A percentile compares a stretch with the other conserved stretches of the same genome.
These are phyloP conservation scores for Ormyrus pomaceus DNA, from an alignment of 2,888 invertebrate species.

Conservation along the genomic window DNA sequence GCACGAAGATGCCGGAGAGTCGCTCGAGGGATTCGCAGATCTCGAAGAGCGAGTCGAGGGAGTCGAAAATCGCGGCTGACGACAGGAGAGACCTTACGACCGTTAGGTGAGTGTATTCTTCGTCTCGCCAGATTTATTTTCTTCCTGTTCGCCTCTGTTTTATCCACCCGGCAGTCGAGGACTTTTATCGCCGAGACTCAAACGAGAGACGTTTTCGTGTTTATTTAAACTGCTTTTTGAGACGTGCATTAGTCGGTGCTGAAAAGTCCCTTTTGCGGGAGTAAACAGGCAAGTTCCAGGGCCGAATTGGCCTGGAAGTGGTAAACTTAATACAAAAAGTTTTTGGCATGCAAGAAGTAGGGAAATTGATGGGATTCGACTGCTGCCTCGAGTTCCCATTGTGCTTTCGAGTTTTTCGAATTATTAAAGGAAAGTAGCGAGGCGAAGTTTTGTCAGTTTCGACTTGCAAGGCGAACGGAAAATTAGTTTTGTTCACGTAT, in stretches of 20 bases:
- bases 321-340: slow-evolving; percentile 14
- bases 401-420: background rate
- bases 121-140: too few relatives aligned
- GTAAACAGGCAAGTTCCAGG: too few relatives aligned
- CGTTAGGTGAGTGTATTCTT: slow-evolving; percentile 29
- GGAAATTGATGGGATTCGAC: slow-evolving; percentile 26
- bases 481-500: slow-evolving; percentile 30
- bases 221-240: too few relatives aligned
- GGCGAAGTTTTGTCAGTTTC: slow-evolving; percentile 21
- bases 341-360: background rate
- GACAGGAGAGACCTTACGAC: slow-evolving; percentile 26
- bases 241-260: too few relatives aligned
- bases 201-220: too few relatives aligned
- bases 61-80: slow-evolving; percentile 61
- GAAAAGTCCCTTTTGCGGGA: too few relatives aligned
- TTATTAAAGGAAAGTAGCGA: slow-evolving; percentile 31
- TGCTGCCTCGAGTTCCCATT: background rate
- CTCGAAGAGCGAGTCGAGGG: slow-evolving; percentile 65
- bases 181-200: too few relatives aligned
- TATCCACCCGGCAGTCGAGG: too few relatives aligned
- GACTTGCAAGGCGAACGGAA: slow-evolving; percentile 17
- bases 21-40: slow-evolving; percentile 64
- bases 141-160: too few relatives aligned
- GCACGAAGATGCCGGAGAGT: slow-evolving; percentile 59
- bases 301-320: background rate